A percentile compares a stretch with the other conserved stretches of the same genome.
Conservation (phyloP, 2,797 vertebrate genomes). For the Coccyzus lansbergi region DNA sequence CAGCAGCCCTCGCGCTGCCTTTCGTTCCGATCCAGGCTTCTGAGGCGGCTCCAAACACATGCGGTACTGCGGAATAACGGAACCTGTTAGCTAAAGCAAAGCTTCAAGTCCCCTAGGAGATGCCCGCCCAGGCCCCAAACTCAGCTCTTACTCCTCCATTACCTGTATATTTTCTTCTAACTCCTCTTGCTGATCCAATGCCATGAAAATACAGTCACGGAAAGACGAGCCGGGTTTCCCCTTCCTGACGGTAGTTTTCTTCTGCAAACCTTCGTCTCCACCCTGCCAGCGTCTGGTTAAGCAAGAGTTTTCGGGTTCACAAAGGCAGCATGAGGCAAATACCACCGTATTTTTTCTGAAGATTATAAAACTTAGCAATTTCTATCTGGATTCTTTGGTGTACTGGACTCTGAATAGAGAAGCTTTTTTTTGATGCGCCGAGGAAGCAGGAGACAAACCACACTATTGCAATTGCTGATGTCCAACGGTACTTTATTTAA, state of each 20-base stretch:
- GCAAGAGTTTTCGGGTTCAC: background rate
- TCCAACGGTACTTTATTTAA: background rate
- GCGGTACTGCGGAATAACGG: background rate
- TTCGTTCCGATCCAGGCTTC: background rate
- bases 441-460: background rate
- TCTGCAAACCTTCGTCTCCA: background rate
- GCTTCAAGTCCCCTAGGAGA: background rate
- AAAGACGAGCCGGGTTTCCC: background rate
- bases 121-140: background rate
- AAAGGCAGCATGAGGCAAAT: background rate
- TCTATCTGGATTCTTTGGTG: background rate
- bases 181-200: background rate
- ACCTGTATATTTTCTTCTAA: background rate
- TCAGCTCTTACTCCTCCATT: background rate
- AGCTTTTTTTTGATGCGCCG: background rate
- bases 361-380: background rate
- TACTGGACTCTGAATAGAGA: no score
- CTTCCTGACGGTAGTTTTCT: background rate
- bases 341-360: background rate
- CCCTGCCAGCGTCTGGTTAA: background rate
- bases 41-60: background rate
- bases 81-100: background rate
- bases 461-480: background rate
- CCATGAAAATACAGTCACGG: background rate
- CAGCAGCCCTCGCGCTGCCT: accelerated